Evolutionary conservation across 2,888 invertebrate genomes (phyloP).

Genomic region (Steinernema hermaphroditum): DNA sequence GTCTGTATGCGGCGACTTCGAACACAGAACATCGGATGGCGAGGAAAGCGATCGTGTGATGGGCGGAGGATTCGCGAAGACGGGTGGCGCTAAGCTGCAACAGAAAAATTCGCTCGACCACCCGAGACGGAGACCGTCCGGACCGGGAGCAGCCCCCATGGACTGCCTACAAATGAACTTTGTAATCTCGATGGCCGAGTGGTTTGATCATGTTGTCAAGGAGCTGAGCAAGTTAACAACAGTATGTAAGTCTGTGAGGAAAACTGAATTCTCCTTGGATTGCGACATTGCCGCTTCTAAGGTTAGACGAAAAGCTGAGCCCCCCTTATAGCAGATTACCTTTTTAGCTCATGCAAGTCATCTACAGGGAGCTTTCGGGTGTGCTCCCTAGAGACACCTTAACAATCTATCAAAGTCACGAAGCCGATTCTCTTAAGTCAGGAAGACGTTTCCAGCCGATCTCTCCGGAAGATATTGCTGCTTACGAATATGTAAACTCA

Average conservation of each 20-base stretch:
- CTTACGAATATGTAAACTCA: not conserved
- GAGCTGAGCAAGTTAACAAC: constrained; percentile 36
- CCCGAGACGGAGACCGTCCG: not conserved
- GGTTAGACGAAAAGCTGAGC: not conserved
- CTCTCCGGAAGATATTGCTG: constrained; percentile 4
- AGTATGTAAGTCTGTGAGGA: constrained; percentile 39
- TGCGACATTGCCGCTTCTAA: constrained; percentile 41
- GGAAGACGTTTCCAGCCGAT: constrained; percentile 2
- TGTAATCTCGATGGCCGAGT: constrained; percentile 40
- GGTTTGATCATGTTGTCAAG: constrained; percentile 38
- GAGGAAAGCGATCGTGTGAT: not conserved
- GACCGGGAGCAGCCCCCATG: not conserved
- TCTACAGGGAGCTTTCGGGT: constrained; percentile 27
- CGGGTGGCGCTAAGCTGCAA: not conserved
- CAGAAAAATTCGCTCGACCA: not conserved
- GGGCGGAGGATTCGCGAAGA: not conserved
- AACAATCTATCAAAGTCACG: not conserved
- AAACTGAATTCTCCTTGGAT: constrained; percentile 39
- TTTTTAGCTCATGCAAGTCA: constrained; percentile 37
- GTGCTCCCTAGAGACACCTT: constrained; percentile 1
- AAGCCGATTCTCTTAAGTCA: not conserved
- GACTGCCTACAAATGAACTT: constrained; percentile 41
- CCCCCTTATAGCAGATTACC: not conserved
- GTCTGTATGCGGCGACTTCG: not conserved
- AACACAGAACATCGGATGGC: not conserved